These are phyloP conservation scores for Idaea dimidiata DNA, from an alignment of 2,888 invertebrate genomes.

Conservation along the genomic window DNA sequence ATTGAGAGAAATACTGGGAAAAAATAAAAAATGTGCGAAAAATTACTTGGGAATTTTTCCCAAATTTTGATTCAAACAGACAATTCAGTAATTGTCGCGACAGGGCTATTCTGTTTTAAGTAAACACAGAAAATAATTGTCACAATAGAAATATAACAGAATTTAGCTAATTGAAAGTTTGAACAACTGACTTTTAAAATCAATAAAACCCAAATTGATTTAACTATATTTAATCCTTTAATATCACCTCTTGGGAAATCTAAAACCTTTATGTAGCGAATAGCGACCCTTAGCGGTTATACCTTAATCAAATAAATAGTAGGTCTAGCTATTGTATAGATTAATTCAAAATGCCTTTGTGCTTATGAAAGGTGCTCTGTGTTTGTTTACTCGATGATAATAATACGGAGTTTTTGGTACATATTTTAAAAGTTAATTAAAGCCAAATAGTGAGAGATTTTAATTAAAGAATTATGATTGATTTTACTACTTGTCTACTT, in stretches of 20 bases:
- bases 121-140: not conserved
- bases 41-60: not conserved
- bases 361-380: slow-evolving; percentile 8
- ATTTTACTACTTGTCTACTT: not conserved
- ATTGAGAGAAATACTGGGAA: not conserved
- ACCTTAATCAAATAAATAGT: slow-evolving; percentile 20
- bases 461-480: not conserved
- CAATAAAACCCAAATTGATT: not conserved
- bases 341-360: slow-evolving; percentile 17
- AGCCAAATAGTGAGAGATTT: not conserved
- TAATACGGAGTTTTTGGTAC: not conserved
- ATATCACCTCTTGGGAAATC: slow-evolving; percentile 10
- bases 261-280: slow-evolving; percentile 15
- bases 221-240: not conserved
- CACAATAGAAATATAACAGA: no score
- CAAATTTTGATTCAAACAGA: not conserved
- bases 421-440: slow-evolving; percentile 19
- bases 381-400: not conserved
- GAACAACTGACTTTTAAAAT: not conserved
- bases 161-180: not conserved
- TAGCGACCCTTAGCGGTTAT: slow-evolving; percentile 14
- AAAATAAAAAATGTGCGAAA: not conserved
- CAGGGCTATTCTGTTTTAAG: not conserved
- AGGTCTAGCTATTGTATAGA: slow-evolving; percentile 9
- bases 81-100: not conserved